Evolutionary conservation across 2,113 vertebrate species (phyloP), one percentile per base, ranked within the genome.

Genomic region (Poicephalus meyeri): DNA sequence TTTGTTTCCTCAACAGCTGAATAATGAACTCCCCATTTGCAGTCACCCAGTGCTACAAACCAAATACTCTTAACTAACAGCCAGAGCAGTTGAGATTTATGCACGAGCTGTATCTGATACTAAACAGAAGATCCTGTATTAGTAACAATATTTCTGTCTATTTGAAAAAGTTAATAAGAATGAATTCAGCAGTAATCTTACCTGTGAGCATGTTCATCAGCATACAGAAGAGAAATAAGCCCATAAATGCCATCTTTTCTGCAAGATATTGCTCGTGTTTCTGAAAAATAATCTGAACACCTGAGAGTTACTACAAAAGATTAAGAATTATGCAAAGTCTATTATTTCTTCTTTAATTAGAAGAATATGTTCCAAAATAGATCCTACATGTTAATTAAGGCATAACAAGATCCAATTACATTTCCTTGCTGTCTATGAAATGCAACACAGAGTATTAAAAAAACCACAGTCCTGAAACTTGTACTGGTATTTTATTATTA

Each of bases 211-310:
- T 11, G 20, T 73, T 93, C 58, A 84, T 71, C 88, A 97, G 70
- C 69, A 93, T 72, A 33, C 82, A 97, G 82, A 96, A 69, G 68
- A 83, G 89, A 78, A 94, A 56, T 25, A 97, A 92, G 68, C 47
- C 87, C 80, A 91, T 92, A 56, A 88, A n/a, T 81, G 60, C 94
- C 96, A 97, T 98, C 64, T 81, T 94, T 77, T 26, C 80, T 55
- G 46, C 63, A 72, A 92, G 83, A 58, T 49, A 71, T 31, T 50
- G 55, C 37, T 81, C 0, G 37, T 79, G 39, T 52, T 90, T 87
- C 91, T 89, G 50, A 87, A 91, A 91, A 94, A 42, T 39, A 88
- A 77, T 64, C 69, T 82, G 73, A 83, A 44, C 26, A 80, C 28
- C 3, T 70, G 13, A 68, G 41, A 61, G 66, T 81, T 68, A 73